phyloP scores from a whole-genome alignment of 2,113 vertebrate species.

The Gymnorhina tibicen region DNA sequence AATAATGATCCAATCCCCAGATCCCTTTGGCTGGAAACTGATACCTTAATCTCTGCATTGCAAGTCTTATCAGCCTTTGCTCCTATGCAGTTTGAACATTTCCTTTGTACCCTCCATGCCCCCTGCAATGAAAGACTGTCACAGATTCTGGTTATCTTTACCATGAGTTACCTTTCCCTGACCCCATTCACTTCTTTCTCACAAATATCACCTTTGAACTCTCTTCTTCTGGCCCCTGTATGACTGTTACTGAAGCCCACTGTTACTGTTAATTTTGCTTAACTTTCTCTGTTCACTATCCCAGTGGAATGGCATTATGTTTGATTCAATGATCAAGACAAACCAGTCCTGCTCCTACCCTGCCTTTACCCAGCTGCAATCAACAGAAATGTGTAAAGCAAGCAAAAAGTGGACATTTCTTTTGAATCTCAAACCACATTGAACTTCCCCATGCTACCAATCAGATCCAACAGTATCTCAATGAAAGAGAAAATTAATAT shows the following conservation, averaged over 20 bases:
- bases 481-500: not conserved
- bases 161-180: conserved; percentile 19
- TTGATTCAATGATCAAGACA: not conserved
- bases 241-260: not conserved
- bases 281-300: not conserved
- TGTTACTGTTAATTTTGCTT: not conserved
- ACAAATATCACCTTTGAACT: conserved; percentile 3
- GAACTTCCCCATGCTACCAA: not conserved
- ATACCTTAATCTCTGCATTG: conserved; percentile 57
- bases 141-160: conserved; percentile 32
- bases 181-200: not conserved
- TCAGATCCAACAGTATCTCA: not conserved
- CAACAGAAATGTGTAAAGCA: not conserved
- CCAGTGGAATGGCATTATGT: not conserved
- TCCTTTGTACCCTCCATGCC: not conserved
- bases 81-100: conserved; percentile 26
- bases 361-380: not conserved
- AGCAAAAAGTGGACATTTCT: not conserved
- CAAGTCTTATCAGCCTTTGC: conserved; percentile 50
- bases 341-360: not conserved
- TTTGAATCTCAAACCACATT: not conserved
- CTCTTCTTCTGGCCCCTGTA: not conserved
- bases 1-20: conserved; percentile 56
- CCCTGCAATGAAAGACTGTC: conserved; percentile 19
- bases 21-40: conserved; percentile 50